phyloP scores from a whole-genome alignment of 2,888 invertebrate genomes.

The Parnassius orleans region DNA sequence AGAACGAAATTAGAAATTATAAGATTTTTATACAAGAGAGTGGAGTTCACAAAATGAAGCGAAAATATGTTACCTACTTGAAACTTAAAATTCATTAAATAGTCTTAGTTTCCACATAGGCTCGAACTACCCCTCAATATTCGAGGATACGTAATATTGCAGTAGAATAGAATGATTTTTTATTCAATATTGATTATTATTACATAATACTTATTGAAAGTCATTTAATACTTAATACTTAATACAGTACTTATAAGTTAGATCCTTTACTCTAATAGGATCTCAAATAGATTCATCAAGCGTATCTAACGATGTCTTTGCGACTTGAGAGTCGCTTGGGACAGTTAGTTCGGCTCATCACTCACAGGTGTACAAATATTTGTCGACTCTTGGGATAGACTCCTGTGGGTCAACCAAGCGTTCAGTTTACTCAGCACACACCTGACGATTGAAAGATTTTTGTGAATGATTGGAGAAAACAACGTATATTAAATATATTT shows the following conservation, averaged over 20 bases:
- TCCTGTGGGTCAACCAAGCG: conserved; percentile 8
- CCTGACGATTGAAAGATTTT: conserved; percentile 10
- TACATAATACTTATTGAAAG: too few species aligned
- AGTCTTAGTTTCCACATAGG: too few species aligned
- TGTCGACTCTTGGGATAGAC: conserved; percentile 13
- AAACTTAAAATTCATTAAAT: too few species aligned
- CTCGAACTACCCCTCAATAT: too few species aligned
- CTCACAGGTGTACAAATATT: conserved; percentile 25
- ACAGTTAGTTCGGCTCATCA: conserved; percentile 16
- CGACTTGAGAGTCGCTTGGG: conserved; percentile 7
- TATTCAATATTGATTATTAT: too few species aligned
- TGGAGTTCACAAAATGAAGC: too few species aligned
- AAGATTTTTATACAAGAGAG: too few species aligned
- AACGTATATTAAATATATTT: neutral
- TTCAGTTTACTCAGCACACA: conserved; percentile 12
- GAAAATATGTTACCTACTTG: too few species aligned
- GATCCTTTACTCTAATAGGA: conserved; percentile 18
- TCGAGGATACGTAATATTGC: neutral
- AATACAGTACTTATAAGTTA: neutral
- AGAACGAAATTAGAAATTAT: too few species aligned
- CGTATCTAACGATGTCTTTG: conserved; percentile 29
- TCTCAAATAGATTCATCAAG: conserved; percentile 26
- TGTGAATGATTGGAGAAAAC: neutral
- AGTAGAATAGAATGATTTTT: too few species aligned
- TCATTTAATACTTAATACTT: neutral